Conservation (phyloP, 1,140 invertebrate species). For the Oncopeltus fasciatus region DNA sequence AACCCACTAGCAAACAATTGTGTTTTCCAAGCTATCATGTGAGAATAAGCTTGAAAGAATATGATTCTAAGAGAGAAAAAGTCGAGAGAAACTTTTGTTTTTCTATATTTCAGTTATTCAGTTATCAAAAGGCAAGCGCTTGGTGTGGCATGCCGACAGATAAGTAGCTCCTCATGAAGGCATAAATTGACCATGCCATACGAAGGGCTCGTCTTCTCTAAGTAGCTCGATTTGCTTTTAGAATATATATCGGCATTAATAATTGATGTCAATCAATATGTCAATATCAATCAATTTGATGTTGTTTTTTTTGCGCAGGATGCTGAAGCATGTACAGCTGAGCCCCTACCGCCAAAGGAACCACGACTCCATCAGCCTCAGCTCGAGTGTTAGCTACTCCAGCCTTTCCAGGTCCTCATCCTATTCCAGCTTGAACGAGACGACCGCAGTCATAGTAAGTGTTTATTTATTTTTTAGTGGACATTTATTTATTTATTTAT, state of each 20-base stretch:
- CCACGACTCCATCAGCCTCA: slow-evolving; percentile 58
- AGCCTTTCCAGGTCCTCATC: slow-evolving; percentile 40
- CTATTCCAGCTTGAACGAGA: slow-evolving; percentile 42
- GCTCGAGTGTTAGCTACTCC: slow-evolving; percentile 42
- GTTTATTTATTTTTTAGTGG: too few relatives aligned
- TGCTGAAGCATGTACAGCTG: slow-evolving; percentile 81
- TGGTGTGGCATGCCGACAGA: too few relatives aligned
- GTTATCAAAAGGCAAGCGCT: too few relatives aligned
- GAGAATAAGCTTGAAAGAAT: too few relatives aligned
- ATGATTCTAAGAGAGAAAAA: too few relatives aligned
- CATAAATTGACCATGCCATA: too few relatives aligned
- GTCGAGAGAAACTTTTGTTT: too few relatives aligned
- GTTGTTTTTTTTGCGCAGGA: slow-evolving; percentile 28
- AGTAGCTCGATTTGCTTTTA: not conserved
- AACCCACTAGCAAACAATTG: too few relatives aligned
- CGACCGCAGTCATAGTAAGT: slow-evolving; percentile 27
- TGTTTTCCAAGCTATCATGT: too few relatives aligned
- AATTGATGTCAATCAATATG: not conserved
- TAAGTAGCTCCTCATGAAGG: too few relatives aligned
- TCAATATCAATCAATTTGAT: not conserved
- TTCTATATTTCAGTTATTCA: too few relatives aligned
- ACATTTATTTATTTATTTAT: too few relatives aligned
- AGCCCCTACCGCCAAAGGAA: slow-evolving; percentile 63
- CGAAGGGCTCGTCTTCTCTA: not conserved
- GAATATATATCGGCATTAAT: not conserved